phyloP scores from a whole-genome alignment of 92 coral and sea anemone genomes.

The Siderastrea radians region DNA sequence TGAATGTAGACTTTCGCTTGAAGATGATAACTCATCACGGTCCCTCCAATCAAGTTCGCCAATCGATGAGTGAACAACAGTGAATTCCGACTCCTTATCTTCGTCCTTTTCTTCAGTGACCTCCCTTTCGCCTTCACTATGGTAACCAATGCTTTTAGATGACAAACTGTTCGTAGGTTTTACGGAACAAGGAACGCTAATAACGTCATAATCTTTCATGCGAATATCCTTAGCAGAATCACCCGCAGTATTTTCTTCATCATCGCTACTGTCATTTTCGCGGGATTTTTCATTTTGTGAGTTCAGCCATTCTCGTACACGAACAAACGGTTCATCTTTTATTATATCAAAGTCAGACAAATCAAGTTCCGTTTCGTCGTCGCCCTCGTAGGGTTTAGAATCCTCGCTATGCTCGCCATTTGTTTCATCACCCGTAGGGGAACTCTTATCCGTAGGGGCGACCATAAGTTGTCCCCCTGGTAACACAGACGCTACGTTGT shows the following conservation, averaged over 20 bases:
- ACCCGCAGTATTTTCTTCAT: conserved; percentile 3
- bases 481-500: conserved; percentile 77
- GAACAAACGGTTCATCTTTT: conserved; percentile 60
- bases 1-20: conserved; percentile 64
- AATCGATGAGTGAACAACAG: conserved; percentile 86
- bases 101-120: conserved; percentile 18
- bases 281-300: conserved; percentile 28
- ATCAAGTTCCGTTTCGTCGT: conserved; percentile 76
- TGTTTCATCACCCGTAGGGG: not conserved
- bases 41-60: conserved; percentile 74
- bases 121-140: conserved; percentile 28
- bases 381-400: conserved; percentile 81
- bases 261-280: conserved; percentile 22
- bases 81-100: conserved; percentile 72
- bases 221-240: conserved; percentile 7
- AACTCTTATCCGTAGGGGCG: conserved; percentile 8
- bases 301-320: conserved; percentile 81
- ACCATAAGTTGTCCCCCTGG: conserved; percentile 81
- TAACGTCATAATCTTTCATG: conserved; percentile 74
- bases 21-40: conserved; percentile 46
- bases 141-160: conserved; percentile 41
- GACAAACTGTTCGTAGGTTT: conserved; percentile 15
- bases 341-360: conserved; percentile 75
- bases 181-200: conserved; percentile 72
- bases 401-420: conserved; percentile 13